These are phyloP conservation scores for Rhinichthys osculus DNA, from an alignment of 2,797 vertebrate species.

Conservation along the genomic window DNA sequence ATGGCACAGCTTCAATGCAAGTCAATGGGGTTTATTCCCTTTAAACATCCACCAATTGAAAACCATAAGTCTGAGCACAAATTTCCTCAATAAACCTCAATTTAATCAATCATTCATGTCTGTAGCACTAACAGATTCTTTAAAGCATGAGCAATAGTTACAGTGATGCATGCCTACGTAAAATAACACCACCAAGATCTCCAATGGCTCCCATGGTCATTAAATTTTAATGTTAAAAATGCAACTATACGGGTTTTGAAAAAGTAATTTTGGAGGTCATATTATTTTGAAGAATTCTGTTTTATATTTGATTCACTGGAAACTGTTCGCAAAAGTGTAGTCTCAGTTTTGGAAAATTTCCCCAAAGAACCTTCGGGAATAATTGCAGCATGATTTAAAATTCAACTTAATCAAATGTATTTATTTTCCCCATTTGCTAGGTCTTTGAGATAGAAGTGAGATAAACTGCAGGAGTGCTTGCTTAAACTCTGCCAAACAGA, in stretches of 20 bases:
- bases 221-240: slow-evolving; percentile 4
- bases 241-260: background rate
- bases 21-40: background rate
- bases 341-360: slow-evolving; percentile 14
- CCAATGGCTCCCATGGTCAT: background rate
- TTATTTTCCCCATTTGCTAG: slow-evolving; percentile 69
- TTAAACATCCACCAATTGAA: background rate
- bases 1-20: slow-evolving; percentile 50
- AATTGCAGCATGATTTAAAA: slow-evolving; percentile 35
- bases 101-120: background rate
- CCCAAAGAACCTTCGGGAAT: slow-evolving; percentile 1
- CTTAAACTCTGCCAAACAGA: slow-evolving; percentile 18
- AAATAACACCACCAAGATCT: background rate
- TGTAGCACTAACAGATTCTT: background rate
- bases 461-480: slow-evolving; percentile 34
- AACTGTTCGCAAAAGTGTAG: slow-evolving; percentile 67
- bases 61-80: background rate
- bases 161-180: background rate
- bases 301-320: slow-evolving; percentile 64
- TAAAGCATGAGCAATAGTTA: background rate
- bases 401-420: slow-evolving; percentile 51
- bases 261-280: background rate
- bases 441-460: slow-evolving; percentile 48
- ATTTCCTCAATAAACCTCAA: background rate
- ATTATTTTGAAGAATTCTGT: background rate